Evolutionary conservation across 2,797 vertebrate species (phyloP).

Genomic region (Mallotus villosus): DNA sequence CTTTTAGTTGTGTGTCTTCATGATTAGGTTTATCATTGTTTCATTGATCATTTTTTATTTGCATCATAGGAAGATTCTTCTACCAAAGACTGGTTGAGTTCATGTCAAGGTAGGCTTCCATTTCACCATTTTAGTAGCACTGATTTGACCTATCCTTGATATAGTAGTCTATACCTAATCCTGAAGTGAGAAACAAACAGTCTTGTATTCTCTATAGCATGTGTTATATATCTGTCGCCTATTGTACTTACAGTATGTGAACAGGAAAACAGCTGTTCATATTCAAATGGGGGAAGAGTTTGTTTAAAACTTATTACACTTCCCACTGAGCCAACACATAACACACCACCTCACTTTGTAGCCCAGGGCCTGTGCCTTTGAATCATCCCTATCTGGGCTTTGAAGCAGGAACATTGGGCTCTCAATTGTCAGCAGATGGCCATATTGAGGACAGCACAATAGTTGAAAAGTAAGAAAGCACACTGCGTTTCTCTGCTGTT

Average conservation of each 20-base stretch:
- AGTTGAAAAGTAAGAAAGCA: too few species aligned
- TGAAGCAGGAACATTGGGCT: constrained; percentile 14
- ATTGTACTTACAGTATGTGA: neutral
- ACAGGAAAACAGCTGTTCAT: constrained; percentile 3
- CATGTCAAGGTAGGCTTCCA: constrained; percentile 86
- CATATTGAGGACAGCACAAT: neutral
- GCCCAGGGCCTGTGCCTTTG: neutral
- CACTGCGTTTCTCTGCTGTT: too few species aligned
- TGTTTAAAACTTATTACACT: neutral
- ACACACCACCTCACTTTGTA: neutral
- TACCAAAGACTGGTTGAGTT: constrained; percentile 95
- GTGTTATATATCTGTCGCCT: too few species aligned
- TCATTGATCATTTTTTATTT: constrained; percentile 23
- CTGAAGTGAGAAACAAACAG: too few species aligned
- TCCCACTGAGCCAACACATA: neutral
- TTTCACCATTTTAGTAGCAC: neutral
- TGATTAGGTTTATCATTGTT: neutral
- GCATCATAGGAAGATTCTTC: constrained; percentile 86
- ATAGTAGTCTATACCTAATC: too few species aligned
- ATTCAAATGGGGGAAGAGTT: neutral
- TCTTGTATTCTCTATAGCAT: too few species aligned
- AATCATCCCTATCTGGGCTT: constrained; percentile 7
- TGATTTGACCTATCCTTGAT: neutral
- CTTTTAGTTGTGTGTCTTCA: neutral
- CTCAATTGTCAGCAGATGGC: constrained; percentile 17